Evolutionary conservation across 2,888 invertebrate species (phyloP), one percentile per base, ranked within the genome.

Genomic region (Acanthosepion pharaonis): DNA sequence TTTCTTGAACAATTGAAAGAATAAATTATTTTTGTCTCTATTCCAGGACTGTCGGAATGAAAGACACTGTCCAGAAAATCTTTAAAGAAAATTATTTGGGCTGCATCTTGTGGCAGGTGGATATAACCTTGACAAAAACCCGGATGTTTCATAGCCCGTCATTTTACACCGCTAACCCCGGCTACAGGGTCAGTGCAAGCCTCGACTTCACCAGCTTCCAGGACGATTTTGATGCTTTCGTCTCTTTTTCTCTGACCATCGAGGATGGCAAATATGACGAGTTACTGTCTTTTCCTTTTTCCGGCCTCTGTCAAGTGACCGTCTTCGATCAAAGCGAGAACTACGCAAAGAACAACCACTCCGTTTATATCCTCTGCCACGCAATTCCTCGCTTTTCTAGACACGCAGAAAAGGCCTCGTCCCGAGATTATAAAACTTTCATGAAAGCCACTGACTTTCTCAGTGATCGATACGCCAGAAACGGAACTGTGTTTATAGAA

Each of bases 141-240:
- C 53, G 51, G 5, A 18, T 93, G 33, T 93, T 93, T 28, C 91
- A 59, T 49, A 96, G 96, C 78, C 95, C 95, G 9, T 95, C 96
- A 33, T 96, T 96, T 95, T 96, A 96, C 94, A 96, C 96, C 0
- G 96, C 96, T 53, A 96, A 95, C n/a, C 96, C 96, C 49, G 96
- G 96, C 0, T 96, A 96, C 95, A 96, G 96, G 94, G 95, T 96
- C 42, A 94, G 95, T 53, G 93, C 96, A 49, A 94, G 94, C 4
- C 94, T 96, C 48, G 96, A 96, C 42, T 94, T 96, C 91, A 95
- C 95, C 42, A 96, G 96, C 18, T 95, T 95, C 91, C 94, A 94
- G 9, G 96, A 96, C 48, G 94, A 94, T 25, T 78, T 78, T 11
- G 95, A 95, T n/a, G 94, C 93, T 55, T 96, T 95, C 94, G 94